These are phyloP conservation scores for Salarias fasciatus DNA, from an alignment of 2,797 vertebrate species.

Conservation along the genomic window DNA sequence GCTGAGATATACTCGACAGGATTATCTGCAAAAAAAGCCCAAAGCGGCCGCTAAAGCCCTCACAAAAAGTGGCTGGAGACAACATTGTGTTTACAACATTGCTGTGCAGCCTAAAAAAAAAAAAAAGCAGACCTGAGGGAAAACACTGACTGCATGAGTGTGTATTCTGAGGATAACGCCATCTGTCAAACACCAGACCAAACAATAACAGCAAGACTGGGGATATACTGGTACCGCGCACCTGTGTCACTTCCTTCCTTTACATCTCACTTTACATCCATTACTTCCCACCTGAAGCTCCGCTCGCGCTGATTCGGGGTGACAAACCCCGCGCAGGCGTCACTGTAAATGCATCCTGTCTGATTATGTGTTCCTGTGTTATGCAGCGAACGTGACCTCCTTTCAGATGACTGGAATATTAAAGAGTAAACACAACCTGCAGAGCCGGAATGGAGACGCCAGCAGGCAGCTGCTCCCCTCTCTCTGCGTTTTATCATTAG, in stretches of 20 bases:
- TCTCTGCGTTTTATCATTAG: constrained; percentile 53
- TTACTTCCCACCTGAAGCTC: constrained; percentile 59
- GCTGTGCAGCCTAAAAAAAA: not conserved
- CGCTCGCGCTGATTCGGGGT: constrained; percentile 35
- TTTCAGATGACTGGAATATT: constrained; percentile 73
- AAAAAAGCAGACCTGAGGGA: constrained; percentile 7
- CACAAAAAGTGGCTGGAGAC: too few relatives aligned
- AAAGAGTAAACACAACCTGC: constrained; percentile 65
- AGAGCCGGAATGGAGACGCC: constrained; percentile 64
- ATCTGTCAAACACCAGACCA: constrained; percentile 44
- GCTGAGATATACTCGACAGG: too few relatives aligned
- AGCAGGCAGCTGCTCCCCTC: constrained; percentile 66
- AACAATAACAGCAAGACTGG: constrained; percentile 29
- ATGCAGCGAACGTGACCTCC: constrained; percentile 63
- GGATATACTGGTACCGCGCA: constrained; percentile 16
- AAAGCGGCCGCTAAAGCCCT: too few relatives aligned
- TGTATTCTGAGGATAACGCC: constrained; percentile 20
- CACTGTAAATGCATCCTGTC: constrained; percentile 59
- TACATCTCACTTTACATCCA: constrained; percentile 23
- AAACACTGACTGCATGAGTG: constrained; percentile 24
- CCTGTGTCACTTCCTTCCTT: constrained; percentile 35
- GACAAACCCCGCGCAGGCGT: constrained; percentile 55
- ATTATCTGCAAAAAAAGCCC: too few relatives aligned
- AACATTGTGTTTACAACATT: too few relatives aligned
- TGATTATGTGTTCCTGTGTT: constrained; percentile 58